Evolutionary conservation across 2,113 vertebrate genomes (phyloP).

Genomic region (Oncorhynchus keta): DNA sequence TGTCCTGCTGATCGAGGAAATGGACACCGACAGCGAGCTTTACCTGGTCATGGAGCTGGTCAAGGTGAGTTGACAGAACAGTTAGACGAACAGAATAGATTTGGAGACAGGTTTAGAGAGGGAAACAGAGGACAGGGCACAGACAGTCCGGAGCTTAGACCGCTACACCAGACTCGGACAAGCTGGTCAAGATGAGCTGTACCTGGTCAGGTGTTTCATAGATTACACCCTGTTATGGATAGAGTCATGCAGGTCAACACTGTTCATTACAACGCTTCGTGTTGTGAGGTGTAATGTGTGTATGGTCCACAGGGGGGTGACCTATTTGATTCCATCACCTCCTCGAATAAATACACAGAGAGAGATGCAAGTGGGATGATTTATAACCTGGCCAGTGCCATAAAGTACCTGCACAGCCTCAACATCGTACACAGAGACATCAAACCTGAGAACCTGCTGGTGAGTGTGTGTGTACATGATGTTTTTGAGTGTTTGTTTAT

Average conservation of each 20-base stretch:
- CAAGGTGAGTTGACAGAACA: slow-evolving; percentile 75
- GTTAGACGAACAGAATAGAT: no score
- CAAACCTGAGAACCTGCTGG: slow-evolving; percentile 96
- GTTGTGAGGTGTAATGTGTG: neutral
- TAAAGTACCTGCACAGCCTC: slow-evolving; percentile 95
- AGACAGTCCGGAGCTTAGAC: no score
- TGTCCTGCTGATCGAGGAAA: slow-evolving; percentile 94
- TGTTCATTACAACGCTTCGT: no score
- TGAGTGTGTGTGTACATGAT: slow-evolving; percentile 61
- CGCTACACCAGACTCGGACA: no score
- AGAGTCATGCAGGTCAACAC: no score
- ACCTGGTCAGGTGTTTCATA: no score
- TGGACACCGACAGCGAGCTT: slow-evolving; percentile 90
- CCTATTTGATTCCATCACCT: slow-evolving; percentile 96
- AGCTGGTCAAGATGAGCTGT: no score
- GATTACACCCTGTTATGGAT: no score
- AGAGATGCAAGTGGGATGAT: slow-evolving; percentile 96
- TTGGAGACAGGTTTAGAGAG: no score
- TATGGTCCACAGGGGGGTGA: slow-evolving; percentile 88
- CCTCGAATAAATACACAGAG: slow-evolving; percentile 96
- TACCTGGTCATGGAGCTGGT: slow-evolving; percentile 98
- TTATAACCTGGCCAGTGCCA: slow-evolving; percentile 94
- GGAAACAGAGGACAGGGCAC: no score
- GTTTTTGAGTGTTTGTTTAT: neutral
- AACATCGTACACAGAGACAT: slow-evolving; percentile 98